Conservation (phyloP, 2,113 vertebrate genomes). For the Tetrax tetrax region DNA sequence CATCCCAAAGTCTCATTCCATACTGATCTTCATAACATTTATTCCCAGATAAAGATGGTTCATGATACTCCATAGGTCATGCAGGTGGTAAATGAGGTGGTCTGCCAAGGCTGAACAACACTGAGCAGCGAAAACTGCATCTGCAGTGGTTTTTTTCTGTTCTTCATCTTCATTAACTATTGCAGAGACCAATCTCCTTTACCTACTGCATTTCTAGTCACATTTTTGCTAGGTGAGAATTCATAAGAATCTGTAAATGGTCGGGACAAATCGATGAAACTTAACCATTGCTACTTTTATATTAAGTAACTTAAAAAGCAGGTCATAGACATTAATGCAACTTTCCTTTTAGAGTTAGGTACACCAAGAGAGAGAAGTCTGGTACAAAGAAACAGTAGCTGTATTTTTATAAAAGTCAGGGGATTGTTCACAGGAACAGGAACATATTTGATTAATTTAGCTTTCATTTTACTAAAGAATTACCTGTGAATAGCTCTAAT, state of each 20-base stretch:
- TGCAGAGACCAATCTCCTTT: slow-evolving; percentile 70
- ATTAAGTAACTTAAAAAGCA: slow-evolving; percentile 33
- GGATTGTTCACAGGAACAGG: not conserved
- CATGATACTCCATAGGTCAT: slow-evolving; percentile 27
- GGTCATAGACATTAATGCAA: not conserved
- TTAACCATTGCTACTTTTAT: not conserved
- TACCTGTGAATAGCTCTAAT: not conserved
- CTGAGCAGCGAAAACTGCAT: slow-evolving; percentile 41
- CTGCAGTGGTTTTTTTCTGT: not conserved
- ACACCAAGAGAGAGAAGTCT: not conserved
- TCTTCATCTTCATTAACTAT: slow-evolving; percentile 72
- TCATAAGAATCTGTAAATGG: slow-evolving; percentile 58
- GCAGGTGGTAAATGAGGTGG: slow-evolving; percentile 25
- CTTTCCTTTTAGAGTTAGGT: not conserved
- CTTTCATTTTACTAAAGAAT: slow-evolving; percentile 8
- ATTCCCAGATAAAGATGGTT: slow-evolving; percentile 34
- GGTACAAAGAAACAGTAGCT: not conserved
- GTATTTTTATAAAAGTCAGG: not conserved
- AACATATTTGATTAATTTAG: not conserved
- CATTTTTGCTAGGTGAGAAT: slow-evolving; percentile 61
- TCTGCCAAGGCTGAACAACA: slow-evolving; percentile 56
- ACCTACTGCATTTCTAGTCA: slow-evolving; percentile 70
- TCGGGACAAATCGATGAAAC: slow-evolving; percentile 41
- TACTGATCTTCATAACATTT: slow-evolving; percentile 64
- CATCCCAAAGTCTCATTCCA: slow-evolving; percentile 1